Base-by-base conservation (phyloP, 2,797 vertebrate species). In the Myotis findleyi region DNA sequence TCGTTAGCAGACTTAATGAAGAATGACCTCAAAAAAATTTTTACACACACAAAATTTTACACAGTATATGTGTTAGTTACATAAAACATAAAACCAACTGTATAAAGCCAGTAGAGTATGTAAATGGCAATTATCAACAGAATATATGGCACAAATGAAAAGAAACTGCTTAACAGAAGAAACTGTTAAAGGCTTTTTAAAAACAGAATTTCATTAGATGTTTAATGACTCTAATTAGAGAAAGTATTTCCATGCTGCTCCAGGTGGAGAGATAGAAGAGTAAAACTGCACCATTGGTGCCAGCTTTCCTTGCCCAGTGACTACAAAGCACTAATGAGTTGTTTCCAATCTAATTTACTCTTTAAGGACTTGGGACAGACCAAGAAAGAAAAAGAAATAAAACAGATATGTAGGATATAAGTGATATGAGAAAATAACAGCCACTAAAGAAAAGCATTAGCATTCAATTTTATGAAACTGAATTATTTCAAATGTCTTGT, bases 151-250 rank as follows among this genome's bases (percentile, higher is more conserved):
- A 89, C 36, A 87, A 94, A 94, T 76, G 33, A 91, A 95, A 85
- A 95, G 41, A 96, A 96, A 86, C 0, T 87, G 62, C 62, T 89
- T 69, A 87, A 82, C 20, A 95, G 87, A 89, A 89, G 49, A 91
- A 95, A 81, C 89, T 59, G 64, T 36, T 80, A 91, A 94, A n/a
- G 59, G 17, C 53, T 86, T 96, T 82, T 81, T 69, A 64, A 36
- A 87, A 95, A 94, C n/a, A 36, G 57, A 88, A 49, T 72, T 73
- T 93, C 80, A 91, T 73, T 80, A 89, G 83, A 66, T 71, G 87
- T 93, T 87, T 87, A 92, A 51, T 87, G 84, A 93, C 51, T 87
- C 41, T 72, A 91, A 96, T 92, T 94, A 91, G 25, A 77, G 12
- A 88, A 89, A 44, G 53, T 68, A 87, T 93, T 92, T 81, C 55